Evolutionary conservation across 2,888 invertebrate genomes (phyloP), one percentile per base, ranked within the genome.

Genomic region (Embidobia sp.): DNA sequence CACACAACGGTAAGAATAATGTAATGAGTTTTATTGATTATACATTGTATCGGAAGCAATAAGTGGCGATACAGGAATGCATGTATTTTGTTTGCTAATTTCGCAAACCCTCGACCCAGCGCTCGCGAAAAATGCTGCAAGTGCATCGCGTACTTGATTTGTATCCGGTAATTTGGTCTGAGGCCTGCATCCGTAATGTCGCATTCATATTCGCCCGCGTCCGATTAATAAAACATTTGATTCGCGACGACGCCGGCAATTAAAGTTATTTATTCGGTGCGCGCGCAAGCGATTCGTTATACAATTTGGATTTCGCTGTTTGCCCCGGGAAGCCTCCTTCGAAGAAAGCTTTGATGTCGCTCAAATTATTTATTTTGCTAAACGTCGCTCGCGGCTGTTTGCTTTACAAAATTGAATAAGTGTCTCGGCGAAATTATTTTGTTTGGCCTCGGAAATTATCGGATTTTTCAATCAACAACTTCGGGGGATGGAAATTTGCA

Each of bases 171-270:
- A 73, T 73, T 73, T 70, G n/a, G 63, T 35, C 22, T 37, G 27
- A 46, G 40, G 42, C 48, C 55, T 49, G 64, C 57, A 66, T 73
- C 33, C 57, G 35, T 73, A 73, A 73, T 6, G 4, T 11, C 18
- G 66, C 51, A 53, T 70, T 70, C 49, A 44, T 70, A 35, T 53
- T 61, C 46, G 48, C 26, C 18, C 26, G 33, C 19, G 19, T 37
- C 15, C 61, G 64, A 73, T 73, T 73, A 73, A 63, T 64, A 64
- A 73, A 73, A 73, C 72, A 73, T 64, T 73, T 72, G 31, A 72
- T 57, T 64, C 61, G 22, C 61, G 57, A 49, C 22, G 51, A 61
- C 72, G 48, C 18, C 26, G 33, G 61, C 48, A 72, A 72, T 72
- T 63, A 63, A 63, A 70, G 53, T 61, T 61, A 70, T 70, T 70